Evolutionary conservation across 2,113 vertebrate genomes (phyloP), one percentile per base, ranked within the genome.

Genomic region (Ia io): DNA sequence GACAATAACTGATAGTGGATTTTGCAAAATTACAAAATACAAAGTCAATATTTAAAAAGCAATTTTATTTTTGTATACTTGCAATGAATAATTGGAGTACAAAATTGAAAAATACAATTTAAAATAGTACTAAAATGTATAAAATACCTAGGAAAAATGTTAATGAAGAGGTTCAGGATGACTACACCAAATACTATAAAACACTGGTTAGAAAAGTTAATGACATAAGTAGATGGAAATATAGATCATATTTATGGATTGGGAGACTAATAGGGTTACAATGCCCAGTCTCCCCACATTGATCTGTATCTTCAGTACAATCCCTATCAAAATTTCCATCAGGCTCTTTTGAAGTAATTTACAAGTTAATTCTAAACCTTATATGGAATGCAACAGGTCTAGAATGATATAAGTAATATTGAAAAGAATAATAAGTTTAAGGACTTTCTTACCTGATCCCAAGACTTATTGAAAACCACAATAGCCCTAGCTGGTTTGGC

Each of bases 361-460:
- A 42, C 51, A 82, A 93, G 44, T 84, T 77, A 92, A 44, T 92
- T 42, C 9, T 94, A 90, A 95, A 76, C 11, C 12, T 84, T 76
- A 32, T 20, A 44, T 28, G 22, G 32, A 90, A 96, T 65, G 2
- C 2, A 42, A 49, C 25, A 47, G 6, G 56, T 86, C 14, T 70
- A 79, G 30, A 83, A 53, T 74, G 73, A 30, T 6, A 42, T 63
- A 82, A 88, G 42, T 6, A 77, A 77, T 61, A 56, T 82, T 67
- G 4, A 77, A 80, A 61, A 76, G 3, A 63, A 53, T 6, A 77
- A 12, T 47, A 91, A 88, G 10, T 63, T 35, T 8, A 44, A 82
- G 28, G 3, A 80, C 4, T 65, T 84, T 56, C 5, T n/a, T 44
- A n/a, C 23, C 16, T 84, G 3, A 82, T 53, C 87, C 61, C 35